Conservation (phyloP, 2,113 vertebrate genomes). For the Corythoichthys haematopterus region DNA sequence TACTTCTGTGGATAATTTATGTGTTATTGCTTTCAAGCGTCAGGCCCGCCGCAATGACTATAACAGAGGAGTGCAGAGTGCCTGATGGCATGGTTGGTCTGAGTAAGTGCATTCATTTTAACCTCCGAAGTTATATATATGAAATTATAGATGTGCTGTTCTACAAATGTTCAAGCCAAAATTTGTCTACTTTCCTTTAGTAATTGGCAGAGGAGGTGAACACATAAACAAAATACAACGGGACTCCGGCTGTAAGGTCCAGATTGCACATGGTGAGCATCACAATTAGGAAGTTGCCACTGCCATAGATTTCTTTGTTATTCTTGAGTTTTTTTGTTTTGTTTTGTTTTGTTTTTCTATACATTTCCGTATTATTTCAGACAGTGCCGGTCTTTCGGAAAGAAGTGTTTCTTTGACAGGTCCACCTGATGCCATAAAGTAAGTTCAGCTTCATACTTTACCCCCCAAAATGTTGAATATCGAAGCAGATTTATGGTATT, state of each 20-base stretch:
- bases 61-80: conserved; percentile 86
- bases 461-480: background rate
- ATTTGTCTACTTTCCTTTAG: conserved; percentile 49
- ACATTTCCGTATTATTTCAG: conserved; percentile 49
- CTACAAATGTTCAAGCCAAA: conserved; percentile 2
- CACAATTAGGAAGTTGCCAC: background rate
- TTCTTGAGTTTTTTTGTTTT: background rate
- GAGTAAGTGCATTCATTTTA: conserved; percentile 75
- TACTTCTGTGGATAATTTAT: background rate
- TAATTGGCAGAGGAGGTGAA: conserved; percentile 90
- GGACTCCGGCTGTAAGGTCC: conserved; percentile 92
- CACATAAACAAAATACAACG: conserved; percentile 96
- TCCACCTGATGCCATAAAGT: conserved; percentile 82
- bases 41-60: conserved; percentile 74
- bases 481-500: background rate
- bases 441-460: conserved; percentile 52
- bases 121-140: background rate
- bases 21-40: conserved; percentile 36
- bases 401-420: conserved; percentile 84
- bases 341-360: conserved; percentile 3
- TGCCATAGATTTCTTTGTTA: background rate
- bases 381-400: conserved; percentile 85
- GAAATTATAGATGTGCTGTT: background rate
- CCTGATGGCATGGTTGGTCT: conserved; percentile 92
- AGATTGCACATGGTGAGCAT: conserved; percentile 84